Evolutionary conservation across 2,888 invertebrate species (phyloP), one percentile per base, ranked within the genome.

Genomic region (Agonopterix arenella): DNA sequence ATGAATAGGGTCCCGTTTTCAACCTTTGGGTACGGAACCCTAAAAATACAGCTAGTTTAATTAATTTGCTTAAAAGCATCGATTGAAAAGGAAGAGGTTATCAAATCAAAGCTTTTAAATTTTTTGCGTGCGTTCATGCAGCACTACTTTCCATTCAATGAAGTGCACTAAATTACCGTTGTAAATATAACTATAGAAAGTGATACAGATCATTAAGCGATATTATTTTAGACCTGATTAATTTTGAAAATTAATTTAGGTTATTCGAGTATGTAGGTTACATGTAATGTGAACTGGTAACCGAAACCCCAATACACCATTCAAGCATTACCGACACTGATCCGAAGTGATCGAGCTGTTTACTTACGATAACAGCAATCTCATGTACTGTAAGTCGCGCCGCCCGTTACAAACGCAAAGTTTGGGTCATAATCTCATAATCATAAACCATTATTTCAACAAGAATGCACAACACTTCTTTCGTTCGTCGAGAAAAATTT

Each of bases 41-140:
- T 37, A 13, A 46, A 43, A 52, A 52, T 40, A 46, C 36, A 10
- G 36, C 10, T 11, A 11, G 28, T 18, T 52, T 52, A 47, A 52
- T 52, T 51, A 41, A 37, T 50, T 44, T 44, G 18, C 11, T 47
- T 43, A 28, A 48, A 18, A 44, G 41, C 38, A 18, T 10, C 49
- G 4, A 45, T 40, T 49, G 37, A 41, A 43, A 43, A 48, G 4
- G 36, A 36, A 43, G 40, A 40, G 16, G 16, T 48, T 47, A 8
- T 36, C 11, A 8, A 18, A 28, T 41, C 9, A 41, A 41, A 8
- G 41, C 47, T 41, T 42, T 47, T 41, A 47, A 47, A 0, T 46
- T 47, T 46, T 47, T 47, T 46, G 46, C 40, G 38, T 13, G n/a
- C 40, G 46, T 11, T 46, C 46, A 46, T 10, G 46, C 38, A 5